A percentile compares a stretch with the other conserved stretches of the same genome.
phyloP scores from a whole-genome alignment of 2,888 invertebrate species.

The Encarsia formosa region DNA sequence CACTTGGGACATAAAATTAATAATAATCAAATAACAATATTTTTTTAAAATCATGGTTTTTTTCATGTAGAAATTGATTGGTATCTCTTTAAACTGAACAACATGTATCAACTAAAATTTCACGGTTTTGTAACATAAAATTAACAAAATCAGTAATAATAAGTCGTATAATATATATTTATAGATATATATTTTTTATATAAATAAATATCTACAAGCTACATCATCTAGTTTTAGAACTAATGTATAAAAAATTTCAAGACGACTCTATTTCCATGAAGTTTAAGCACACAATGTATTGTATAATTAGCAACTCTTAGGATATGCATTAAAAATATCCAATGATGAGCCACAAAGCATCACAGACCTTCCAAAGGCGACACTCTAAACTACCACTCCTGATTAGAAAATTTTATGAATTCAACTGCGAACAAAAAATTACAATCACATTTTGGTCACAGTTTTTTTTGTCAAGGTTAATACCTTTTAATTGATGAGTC shows the following conservation, averaged over 20 bases:
- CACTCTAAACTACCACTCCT: conserved; percentile 14
- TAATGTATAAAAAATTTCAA: conserved; percentile 27
- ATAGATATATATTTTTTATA: conserved; percentile 18
- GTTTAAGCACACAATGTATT: conserved; percentile 18
- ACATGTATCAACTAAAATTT: conserved; percentile 19
- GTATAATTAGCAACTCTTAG: conserved; percentile 22
- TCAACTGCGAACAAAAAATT: not conserved
- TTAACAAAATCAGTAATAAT: conserved; percentile 1
- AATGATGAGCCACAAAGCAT: conserved; percentile 24
- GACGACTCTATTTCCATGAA: conserved; percentile 20
- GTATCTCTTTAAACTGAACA: conserved; percentile 16
- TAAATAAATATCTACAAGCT: not conserved
- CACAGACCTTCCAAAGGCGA: conserved; percentile 26
- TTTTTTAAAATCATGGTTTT: conserved; percentile 20
- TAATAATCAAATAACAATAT: conserved; percentile 12
- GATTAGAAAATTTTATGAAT: conserved; percentile 23
- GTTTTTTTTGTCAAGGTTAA: conserved; percentile 14
- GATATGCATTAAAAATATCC: conserved; percentile 28
- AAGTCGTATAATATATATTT: conserved; percentile 14
- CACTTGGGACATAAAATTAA: conserved; percentile 3
- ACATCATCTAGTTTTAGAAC: conserved; percentile 12
- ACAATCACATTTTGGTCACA: not conserved
- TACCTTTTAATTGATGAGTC: conserved; percentile 3
- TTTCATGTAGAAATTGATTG: conserved; percentile 18
- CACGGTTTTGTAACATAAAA: conserved; percentile 16